Evolutionary conservation across 2,888 invertebrate genomes (phyloP), one percentile per base, ranked within the genome.

Genomic region (Pogonocherus hispidulus): DNA sequence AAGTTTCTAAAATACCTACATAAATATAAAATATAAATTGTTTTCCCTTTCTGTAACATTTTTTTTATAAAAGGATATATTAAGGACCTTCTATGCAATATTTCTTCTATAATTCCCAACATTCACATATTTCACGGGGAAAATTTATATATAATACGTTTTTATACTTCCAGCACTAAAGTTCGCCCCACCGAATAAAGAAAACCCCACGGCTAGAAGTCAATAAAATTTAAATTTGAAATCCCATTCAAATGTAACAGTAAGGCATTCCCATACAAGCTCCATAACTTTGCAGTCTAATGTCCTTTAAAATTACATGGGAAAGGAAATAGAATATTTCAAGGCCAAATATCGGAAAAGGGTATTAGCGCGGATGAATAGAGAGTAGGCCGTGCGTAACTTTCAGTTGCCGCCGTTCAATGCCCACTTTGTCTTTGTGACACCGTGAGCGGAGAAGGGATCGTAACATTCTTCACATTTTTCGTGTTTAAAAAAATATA

Each of bases 371-470:
- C 67, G 67, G 70, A 66, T 72, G 74, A 74, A 72, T 70, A 67
- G 56, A 70, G 57, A 52, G 54, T 68, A 71, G 65, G 63, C 65
- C 74, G 74, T 74, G 74, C 72, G 72, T 70, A 71, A 72, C 69
- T 72, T 70, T 70, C 68, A 69, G 66, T 67, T 70, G 70, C 66
- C 71, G 64, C 67, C 66, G 67, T 70, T 74, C 72, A 69, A 59
- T 64, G 63, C 65, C 65, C 66, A 70, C 70, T 74, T 70, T 74
- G 72, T 74, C 70, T 72, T 66, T 67, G 70, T 70, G 72, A 72
- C 70, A 69, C 69, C 47, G 16, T 59, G 46, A 57, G 23, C 57
- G 57, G 22, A n/a, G 46, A 56, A 14, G 46, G 23, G 16, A 27
- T 32, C 32, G 18, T n/a, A 19, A 47, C 47, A 16, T 47, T 27